Base-by-base conservation (phyloP, 2,888 invertebrate genomes). In the Lasius fuliginosus region DNA sequence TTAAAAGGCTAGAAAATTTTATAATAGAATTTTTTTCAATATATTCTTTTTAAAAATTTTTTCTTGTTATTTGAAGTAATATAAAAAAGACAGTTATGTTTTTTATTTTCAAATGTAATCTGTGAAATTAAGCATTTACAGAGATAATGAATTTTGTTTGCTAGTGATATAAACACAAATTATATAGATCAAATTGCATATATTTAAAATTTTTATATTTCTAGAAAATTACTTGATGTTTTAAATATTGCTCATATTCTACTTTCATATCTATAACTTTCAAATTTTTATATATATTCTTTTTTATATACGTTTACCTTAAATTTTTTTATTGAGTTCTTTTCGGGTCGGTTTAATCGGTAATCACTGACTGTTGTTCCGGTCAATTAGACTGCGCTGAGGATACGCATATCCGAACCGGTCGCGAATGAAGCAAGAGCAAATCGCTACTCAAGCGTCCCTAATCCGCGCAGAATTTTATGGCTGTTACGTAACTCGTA, bases 401-500 rank as follows among this genome's bases (percentile, higher is more conserved):
- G 42, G 12, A 23, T 11, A 9, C 33, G 8, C 56, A 15, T 33
- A 3, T 46, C 60, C 40, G 69, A 77, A 65, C 33, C 64, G 11
- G 15, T 23, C 49, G 18, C 69, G 75, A 84, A 42, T 62, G 62
- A 62, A 71, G 62, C 64, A 49, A 82, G 36, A 81, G 60, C 36
- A 33, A 73, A 73, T 81, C 74, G 69, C n/a, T 40, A 53, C 33
- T 58, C 64, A 27, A 76, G 56, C 82, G 62, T 23, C 18, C 69
- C 79, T 81, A 73, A 81, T 85, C 40, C 68, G 67, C 58, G 67
- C 81, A 73, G 76, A 86, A 64, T 74, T 82, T 84, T 83, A 56
- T 18, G 53, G 58, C 69, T 64, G 58, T 90, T 90, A 79, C 88
- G 85, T 58, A 90, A 89, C 69, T 15, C 69, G 76, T 85, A 85